A percentile compares a stretch with the other conserved stretches of the same genome.
These are phyloP conservation scores for Podilymbus podiceps DNA, from an alignment of 2,113 vertebrate species.

Conservation along the genomic window DNA sequence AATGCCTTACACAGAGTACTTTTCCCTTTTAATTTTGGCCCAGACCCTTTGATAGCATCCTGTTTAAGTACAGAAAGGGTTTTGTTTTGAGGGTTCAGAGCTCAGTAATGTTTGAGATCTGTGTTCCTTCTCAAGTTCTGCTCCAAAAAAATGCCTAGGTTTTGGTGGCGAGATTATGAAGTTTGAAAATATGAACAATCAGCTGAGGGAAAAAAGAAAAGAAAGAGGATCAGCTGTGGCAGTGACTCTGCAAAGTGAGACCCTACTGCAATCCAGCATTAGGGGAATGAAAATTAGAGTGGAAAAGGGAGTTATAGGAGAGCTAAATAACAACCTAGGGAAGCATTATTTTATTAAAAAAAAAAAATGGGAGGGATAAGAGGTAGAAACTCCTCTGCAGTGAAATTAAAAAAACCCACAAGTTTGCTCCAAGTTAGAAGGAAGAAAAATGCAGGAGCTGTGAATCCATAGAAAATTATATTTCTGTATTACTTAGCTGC, in stretches of 20 bases:
- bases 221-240: neutral
- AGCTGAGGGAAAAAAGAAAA: neutral
- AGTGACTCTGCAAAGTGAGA: neutral
- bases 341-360: neutral
- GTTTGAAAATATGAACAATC: neutral
- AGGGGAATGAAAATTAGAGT: neutral
- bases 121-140: neutral
- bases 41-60: neutral
- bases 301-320: neutral
- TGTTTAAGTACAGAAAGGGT: neutral
- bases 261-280: neutral
- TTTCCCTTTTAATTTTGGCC: neutral
- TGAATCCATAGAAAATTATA: neutral
- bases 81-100: neutral
- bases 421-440: neutral
- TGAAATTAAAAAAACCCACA: neutral
- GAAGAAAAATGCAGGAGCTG: neutral
- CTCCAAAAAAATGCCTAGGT: neutral
- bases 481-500: neutral
- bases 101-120: constrained; percentile 37
- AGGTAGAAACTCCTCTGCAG: neutral
- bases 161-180: neutral
- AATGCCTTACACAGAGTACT: neutral
- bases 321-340: neutral
- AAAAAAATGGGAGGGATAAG: neutral